Base-by-base conservation (phyloP, 2,113 vertebrate species). In the Syngnathus floridae region DNA sequence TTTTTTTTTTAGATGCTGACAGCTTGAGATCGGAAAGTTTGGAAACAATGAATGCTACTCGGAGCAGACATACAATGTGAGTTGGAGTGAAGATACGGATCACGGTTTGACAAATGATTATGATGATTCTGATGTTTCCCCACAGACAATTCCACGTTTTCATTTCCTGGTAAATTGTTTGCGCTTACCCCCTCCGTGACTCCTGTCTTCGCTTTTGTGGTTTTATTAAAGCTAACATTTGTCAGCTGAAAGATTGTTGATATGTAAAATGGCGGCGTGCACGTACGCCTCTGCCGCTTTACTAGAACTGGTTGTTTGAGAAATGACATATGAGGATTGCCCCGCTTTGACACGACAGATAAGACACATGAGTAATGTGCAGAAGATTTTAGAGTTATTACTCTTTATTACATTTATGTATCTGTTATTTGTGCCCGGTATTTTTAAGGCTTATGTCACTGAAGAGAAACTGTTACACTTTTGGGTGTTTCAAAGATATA, bases 151-250 rank as follows among this genome's bases (percentile, higher is more conserved):
- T 87, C 88, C 83, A 77, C 70, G 86, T 91, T 93, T 94, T 93
- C 92, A 91, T 94, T 95, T 94, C 91, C 91, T 89, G 88, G 76
- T 76, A 74, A 79, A 82, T 87, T 81, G 81, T 75, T 65, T 86
- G 75, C 78, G 72, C 76, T 73, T 17, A 46, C 70, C 82, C 81
- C 77, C 76, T 78, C 73, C 51, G 71, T 80, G 74, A 19, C 40
- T 72, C 67, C 63, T 36, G 54, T 81, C 72, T 82, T 71, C 46
- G 48, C 74, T 78, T 31, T 67, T 64, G 73, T 61, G 73, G 82
- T 90, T 90, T 91, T 92, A 94, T 94, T 93, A 92, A 93, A 93
- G 89, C 89, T 73, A 91, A 85, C 84, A 88, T 90, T 88, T 91
- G 88, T 88, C 82, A 83, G 91, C 91, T 90, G 81, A 71, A 77